Conservation (phyloP, 2,888 invertebrate species). For the Candidula unifasciata region DNA sequence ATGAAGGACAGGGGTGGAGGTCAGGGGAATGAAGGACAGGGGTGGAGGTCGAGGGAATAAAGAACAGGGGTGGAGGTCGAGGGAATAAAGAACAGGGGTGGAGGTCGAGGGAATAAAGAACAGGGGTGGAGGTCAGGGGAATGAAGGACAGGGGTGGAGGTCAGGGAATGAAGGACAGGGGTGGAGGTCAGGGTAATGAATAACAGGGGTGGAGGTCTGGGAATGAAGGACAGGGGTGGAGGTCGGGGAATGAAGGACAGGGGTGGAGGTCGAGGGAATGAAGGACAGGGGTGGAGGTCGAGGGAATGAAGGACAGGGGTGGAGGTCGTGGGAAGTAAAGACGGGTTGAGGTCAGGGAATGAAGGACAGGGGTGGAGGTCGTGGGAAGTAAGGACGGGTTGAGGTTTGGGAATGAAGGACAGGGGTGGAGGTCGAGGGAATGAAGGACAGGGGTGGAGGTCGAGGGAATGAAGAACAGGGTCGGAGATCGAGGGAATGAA, state of each 20-base stretch:
- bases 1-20: not conserved
- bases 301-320: not conserved
- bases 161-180: not conserved
- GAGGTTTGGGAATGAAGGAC: not conserved
- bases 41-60: too few relatives aligned
- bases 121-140: not conserved
- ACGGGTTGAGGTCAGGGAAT: too few relatives aligned
- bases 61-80: not conserved
- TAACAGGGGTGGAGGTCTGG: not conserved
- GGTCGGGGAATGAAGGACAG: not conserved
- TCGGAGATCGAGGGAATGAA: not conserved
- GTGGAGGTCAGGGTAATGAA: not conserved
- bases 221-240: not conserved
- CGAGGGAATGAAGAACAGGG: not conserved
- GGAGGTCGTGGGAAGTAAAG: not conserved
- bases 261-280: not conserved
- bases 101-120: not conserved
- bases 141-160: not conserved
- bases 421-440: not conserved
- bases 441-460: not conserved
- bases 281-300: not conserved
- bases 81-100: not conserved
- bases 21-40: not conserved
- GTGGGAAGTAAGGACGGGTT: not conserved
- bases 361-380: not conserved